Conservation (phyloP, 1,140 invertebrate genomes). For the Micrasema longulum region DNA sequence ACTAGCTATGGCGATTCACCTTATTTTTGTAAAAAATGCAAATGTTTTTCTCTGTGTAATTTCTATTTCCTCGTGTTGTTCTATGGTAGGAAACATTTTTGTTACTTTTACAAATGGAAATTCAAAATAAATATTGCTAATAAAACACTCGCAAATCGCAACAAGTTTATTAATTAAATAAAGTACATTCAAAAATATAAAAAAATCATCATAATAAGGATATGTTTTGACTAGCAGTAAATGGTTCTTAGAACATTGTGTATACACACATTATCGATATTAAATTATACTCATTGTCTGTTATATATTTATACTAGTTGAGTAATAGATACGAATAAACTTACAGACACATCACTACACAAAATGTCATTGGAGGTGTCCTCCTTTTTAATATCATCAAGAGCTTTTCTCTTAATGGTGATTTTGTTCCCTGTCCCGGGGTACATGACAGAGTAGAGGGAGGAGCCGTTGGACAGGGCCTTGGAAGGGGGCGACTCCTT, state of each 20-base stretch:
- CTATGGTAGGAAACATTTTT: too few relatives aligned
- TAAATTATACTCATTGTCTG: too few relatives aligned
- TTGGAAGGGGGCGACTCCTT: slow-evolving; percentile 65
- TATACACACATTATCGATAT: too few relatives aligned
- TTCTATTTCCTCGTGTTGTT: too few relatives aligned
- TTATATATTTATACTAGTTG: slow-evolving; percentile 6
- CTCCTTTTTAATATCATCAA: slow-evolving; percentile 61
- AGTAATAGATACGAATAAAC: slow-evolving; percentile 36
- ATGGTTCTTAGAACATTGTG: too few relatives aligned
- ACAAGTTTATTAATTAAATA: too few relatives aligned
- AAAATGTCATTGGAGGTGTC: slow-evolving; percentile 38
- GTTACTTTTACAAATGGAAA: background rate
- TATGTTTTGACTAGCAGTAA: too few relatives aligned
- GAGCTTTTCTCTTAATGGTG: slow-evolving; percentile 82
- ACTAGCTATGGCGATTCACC: too few relatives aligned
- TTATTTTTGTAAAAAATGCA: too few relatives aligned
- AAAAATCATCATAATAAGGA: too few relatives aligned
- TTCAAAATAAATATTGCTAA: background rate
- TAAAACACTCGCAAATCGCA: background rate
- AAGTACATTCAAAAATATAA: too few relatives aligned
- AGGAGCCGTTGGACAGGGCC: slow-evolving; percentile 76
- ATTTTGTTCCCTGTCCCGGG: slow-evolving; percentile 84
- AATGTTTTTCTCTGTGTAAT: too few relatives aligned
- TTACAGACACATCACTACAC: slow-evolving; percentile 36
- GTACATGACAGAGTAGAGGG: slow-evolving; percentile 83